phyloP scores from a whole-genome alignment of 2,113 vertebrate genomes.

The Lichenostomus cassidix region DNA sequence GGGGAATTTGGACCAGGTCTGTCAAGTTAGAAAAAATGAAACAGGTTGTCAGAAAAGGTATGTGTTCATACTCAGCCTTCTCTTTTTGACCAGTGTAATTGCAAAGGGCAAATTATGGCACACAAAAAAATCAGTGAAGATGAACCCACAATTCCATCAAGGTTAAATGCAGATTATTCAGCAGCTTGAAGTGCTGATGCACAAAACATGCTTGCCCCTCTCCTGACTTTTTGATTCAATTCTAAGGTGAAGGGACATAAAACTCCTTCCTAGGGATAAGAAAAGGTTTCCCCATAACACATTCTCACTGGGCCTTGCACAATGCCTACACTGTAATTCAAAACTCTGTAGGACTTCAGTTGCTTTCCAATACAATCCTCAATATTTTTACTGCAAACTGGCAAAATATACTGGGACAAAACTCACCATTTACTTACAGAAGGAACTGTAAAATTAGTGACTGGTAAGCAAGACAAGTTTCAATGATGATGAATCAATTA shows the following conservation, averaged over 20 bases:
- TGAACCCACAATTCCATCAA: not conserved
- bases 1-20: constrained; percentile 92
- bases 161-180: not conserved
- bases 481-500: not conserved
- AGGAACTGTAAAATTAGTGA: not conserved
- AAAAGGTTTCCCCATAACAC: not conserved
- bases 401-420: not conserved
- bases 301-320: not conserved
- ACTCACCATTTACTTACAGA: not conserved
- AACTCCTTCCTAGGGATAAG: not conserved
- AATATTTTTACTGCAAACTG: not conserved
- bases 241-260: not conserved
- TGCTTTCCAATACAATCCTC: not conserved
- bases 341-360: not conserved
- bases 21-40: not conserved
- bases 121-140: not conserved
- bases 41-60: not conserved
- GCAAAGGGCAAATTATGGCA: not conserved
- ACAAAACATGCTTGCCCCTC: not conserved
- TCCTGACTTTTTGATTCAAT: not conserved
- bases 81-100: not conserved
- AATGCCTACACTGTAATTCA: not conserved
- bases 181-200: not conserved
- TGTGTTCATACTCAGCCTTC: not conserved
- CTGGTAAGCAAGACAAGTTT: not conserved